phyloP scores from a whole-genome alignment of 1,140 invertebrate genomes.

The Achatina immaculata region DNA sequence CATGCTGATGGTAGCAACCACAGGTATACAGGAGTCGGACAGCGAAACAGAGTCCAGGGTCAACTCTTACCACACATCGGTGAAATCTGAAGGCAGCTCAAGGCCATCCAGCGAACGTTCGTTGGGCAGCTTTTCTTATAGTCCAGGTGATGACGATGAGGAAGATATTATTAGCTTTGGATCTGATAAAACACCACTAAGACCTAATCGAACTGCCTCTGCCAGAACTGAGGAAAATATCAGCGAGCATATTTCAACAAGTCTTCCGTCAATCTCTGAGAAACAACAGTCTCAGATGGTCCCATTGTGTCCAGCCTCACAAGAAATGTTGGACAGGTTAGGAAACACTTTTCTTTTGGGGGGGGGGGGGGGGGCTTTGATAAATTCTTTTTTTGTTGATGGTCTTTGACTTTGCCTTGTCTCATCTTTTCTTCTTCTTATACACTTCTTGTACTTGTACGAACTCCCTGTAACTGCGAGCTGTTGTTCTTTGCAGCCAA shows the following conservation, averaged over 20 bases:
- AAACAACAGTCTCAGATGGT: constrained; percentile 15
- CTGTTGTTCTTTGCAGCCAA: no score
- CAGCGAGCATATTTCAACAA: constrained; percentile 51
- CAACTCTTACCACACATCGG: constrained; percentile 39
- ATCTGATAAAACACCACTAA: constrained; percentile 40
- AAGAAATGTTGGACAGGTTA: constrained; percentile 27
- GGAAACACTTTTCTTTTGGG: neutral
- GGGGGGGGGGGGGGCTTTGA: no score
- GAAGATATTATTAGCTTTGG: constrained; percentile 41
- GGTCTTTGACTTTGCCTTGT: no score
- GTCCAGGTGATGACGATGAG: constrained; percentile 42
- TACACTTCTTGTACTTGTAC: no score
- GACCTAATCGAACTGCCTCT: neutral
- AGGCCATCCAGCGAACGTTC: constrained; percentile 56
- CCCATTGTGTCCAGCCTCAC: neutral
- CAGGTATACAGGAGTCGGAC: constrained; percentile 48
- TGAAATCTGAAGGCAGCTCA: constrained; percentile 48
- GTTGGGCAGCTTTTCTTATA: constrained; percentile 39
- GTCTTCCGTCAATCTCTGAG: constrained; percentile 49
- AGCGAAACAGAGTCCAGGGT: constrained; percentile 49
- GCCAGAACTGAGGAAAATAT: constrained; percentile 50
- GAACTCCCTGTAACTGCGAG: no score
- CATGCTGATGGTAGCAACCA: neutral
- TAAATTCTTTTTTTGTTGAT: no score
- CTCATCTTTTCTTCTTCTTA: no score